phyloP scores from a whole-genome alignment of 1,140 invertebrate species.

The Rhopalosiphum padi region DNA sequence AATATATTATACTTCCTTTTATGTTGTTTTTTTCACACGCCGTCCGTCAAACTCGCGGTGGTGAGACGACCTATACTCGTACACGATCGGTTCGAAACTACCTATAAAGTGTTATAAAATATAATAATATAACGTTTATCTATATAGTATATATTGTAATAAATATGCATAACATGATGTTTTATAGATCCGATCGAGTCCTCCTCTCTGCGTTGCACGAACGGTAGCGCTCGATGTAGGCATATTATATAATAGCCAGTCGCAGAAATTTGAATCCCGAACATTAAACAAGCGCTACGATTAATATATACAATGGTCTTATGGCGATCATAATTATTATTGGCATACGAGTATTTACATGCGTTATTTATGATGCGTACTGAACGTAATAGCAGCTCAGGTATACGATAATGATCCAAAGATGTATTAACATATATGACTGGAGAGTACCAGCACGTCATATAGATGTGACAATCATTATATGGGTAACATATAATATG shows the following conservation, averaged over 20 bases:
- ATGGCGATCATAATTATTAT: too few species aligned
- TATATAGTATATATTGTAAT: background rate
- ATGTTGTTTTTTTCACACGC: constrained; percentile 11
- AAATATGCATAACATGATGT: background rate
- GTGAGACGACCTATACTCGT: background rate
- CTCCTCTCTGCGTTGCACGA: background rate
- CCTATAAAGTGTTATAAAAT: background rate
- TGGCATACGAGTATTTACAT: background rate
- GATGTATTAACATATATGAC: background rate
- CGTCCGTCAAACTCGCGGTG: background rate
- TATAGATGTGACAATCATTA: too few species aligned
- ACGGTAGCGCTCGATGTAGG: background rate
- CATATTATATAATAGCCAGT: background rate
- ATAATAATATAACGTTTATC: background rate
- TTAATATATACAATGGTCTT: too few species aligned
- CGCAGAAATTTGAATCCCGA: background rate
- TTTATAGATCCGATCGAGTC: background rate
- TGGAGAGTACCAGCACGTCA: background rate
- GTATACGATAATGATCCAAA: background rate
- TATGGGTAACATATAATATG: too few species aligned
- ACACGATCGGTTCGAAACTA: background rate
- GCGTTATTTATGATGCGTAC: too few species aligned
- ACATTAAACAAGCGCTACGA: background rate
- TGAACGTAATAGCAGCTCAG: too few species aligned
- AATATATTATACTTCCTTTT: background rate